A percentile compares a stretch with the other conserved stretches of the same genome.
Evolutionary conservation across 1,140 invertebrate genomes (phyloP).

Genomic region (Arion vulgaris): DNA sequence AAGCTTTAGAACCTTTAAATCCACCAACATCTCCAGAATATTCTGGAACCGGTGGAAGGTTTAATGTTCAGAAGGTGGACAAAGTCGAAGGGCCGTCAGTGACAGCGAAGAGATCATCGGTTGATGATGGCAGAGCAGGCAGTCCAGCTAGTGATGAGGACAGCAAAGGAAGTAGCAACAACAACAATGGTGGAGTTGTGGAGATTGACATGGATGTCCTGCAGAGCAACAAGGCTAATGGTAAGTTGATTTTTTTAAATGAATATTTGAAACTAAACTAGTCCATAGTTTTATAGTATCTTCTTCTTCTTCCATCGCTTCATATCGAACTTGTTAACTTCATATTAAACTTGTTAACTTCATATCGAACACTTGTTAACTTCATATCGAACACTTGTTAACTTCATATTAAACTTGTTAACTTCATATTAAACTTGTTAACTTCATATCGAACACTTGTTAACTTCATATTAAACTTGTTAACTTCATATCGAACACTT

Average conservation of each 20-base stretch:
- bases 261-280: too few species aligned
- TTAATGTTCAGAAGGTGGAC: background rate
- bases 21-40: background rate
- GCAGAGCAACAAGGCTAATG: background rate
- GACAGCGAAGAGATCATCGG: conserved; percentile 3
- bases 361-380: too few species aligned
- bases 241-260: background rate
- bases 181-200: conserved; percentile 8
- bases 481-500: too few species aligned
- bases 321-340: too few species aligned
- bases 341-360: too few species aligned
- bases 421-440: too few species aligned
- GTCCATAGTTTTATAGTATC: too few species aligned
- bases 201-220: background rate
- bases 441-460: too few species aligned
- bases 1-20: background rate
- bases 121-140: background rate
- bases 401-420: too few species aligned
- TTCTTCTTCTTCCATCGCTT: too few species aligned
- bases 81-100: background rate
- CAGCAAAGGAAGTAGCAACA: background rate
- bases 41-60: background rate
- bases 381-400: too few species aligned
- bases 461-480: too few species aligned
- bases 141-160: background rate